Evolutionary conservation across 1,140 invertebrate genomes (phyloP).

Genomic region (Coelopa frigida): DNA sequence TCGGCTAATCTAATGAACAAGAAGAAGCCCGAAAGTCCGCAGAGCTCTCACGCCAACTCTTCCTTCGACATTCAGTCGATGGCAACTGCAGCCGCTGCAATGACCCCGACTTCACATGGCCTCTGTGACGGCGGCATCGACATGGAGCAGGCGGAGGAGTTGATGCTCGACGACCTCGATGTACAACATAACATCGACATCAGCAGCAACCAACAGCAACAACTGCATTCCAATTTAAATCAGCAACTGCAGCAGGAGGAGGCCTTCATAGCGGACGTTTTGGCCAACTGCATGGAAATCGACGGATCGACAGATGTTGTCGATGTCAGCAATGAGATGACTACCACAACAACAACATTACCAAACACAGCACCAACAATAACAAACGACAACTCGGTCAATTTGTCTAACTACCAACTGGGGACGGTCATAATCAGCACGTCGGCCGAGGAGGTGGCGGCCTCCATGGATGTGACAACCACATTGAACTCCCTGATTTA

Average conservation of each 20-base stretch:
- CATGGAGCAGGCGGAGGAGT: background rate
- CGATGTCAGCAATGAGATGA: too few species aligned
- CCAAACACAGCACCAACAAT: slow-evolving; percentile 9
- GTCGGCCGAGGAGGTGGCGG: background rate
- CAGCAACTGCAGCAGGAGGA: background rate
- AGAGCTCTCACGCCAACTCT: too few species aligned
- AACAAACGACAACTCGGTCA: too few species aligned
- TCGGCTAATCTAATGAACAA: slow-evolving; percentile 6
- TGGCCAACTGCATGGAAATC: background rate
- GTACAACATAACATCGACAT: slow-evolving; percentile 11
- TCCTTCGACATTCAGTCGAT: background rate
- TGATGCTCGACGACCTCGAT: slow-evolving; percentile 8
- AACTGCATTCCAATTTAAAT: too few species aligned
- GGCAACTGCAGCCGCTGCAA: too few species aligned
- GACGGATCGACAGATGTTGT: too few species aligned
- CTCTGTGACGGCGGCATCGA: too few species aligned
- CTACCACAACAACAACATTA: slow-evolving; percentile 7
- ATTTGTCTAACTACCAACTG: too few species aligned
- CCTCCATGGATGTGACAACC: slow-evolving; percentile 10
- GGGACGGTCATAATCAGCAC: slow-evolving; percentile 23
- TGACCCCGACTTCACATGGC: too few species aligned
- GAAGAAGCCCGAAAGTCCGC: background rate
- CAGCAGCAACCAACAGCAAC: background rate
- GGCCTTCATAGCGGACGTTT: background rate
- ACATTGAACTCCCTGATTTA: too few species aligned